Base-by-base conservation (phyloP, 1,140 invertebrate species). In the Mya arenaria region DNA sequence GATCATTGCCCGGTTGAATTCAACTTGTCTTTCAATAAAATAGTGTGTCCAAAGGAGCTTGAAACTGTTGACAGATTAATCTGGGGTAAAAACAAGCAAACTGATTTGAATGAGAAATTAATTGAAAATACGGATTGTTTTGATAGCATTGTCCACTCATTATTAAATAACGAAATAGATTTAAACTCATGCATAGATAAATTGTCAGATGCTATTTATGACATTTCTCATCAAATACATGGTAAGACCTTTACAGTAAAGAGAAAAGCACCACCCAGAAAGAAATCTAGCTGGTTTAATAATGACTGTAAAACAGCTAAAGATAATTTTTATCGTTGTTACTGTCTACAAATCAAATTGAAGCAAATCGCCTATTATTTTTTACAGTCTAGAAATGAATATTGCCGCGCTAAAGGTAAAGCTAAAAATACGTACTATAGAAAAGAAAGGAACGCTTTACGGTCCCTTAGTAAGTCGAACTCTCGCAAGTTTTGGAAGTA, bases 1-100 rank as follows among this genome's bases (percentile, higher is more conserved):
- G 65, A 68, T 28, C 37, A 68, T 44, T 68, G 65, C 25, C 65
- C 39, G 39, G 25, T 68, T 39, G 65, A 68, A 34, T 68, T 68
- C 41, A 68, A 23, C 25, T n/a, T 52, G 48, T n/a, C 19, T 52
- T 52, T 39, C 0, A n/a, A 4, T 10, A 39, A 23, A 39, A 19
- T 41, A 44, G 4, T 23, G 4, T 4, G 19, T n/a, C 17, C 23
- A 10, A 41, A 68, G 15, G 41, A 39, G 13, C 17, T 17, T 25
- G 0, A 4, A 41, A 10, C 25, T 68, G 17, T 25, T 4, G n/a
- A 68, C 19, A 68, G 44, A 39, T 39, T 39, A 15, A 23, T 19
- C 10, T 44, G 65, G 37, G 65, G 44, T 6, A 39, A 68, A 19
- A 41, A n/a, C n/a, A 41, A 68, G 10, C n/a, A 68, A n/a, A 10